Percentiles rank a stretch among this genome's conserved stretches.
Evolutionary conservation across 2,797 vertebrate species (phyloP).

Genomic region (Cyclopterus lumpus): DNA sequence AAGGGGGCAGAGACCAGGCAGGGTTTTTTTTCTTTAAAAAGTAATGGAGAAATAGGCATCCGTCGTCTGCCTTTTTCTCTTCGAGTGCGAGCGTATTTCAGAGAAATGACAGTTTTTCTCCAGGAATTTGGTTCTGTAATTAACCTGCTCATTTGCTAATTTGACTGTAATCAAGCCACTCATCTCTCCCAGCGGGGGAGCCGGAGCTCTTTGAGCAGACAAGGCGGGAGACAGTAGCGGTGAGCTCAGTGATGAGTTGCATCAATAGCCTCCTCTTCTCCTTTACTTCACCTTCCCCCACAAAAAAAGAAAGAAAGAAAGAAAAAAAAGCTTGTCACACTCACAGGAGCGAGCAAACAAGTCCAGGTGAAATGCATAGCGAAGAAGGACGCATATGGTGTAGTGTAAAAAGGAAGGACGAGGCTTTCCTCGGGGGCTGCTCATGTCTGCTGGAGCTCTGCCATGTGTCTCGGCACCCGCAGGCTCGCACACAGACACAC

Average conservation of each 20-base stretch:
- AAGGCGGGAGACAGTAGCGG: constrained; percentile 70
- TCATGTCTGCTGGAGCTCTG: constrained; percentile 52
- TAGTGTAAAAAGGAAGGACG: constrained; percentile 45
- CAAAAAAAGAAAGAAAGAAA: background rate
- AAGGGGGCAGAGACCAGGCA: constrained; percentile 59
- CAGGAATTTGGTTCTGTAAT: constrained; percentile 79
- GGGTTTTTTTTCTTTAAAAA: constrained; percentile 51
- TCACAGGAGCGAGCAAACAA: constrained; percentile 51
- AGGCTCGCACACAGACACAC: constrained; percentile 13
- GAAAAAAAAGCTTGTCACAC: background rate
- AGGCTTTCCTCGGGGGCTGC: constrained; percentile 60
- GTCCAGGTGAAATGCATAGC: constrained; percentile 40
- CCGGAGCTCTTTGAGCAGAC: constrained; percentile 68
- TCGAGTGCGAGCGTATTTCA: constrained; percentile 63
- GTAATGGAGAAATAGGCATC: constrained; percentile 39
- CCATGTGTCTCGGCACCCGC: constrained; percentile 53
- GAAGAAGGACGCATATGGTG: constrained; percentile 52
- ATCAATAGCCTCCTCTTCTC: constrained; percentile 67
- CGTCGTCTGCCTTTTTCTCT: constrained; percentile 37
- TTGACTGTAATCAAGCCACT: constrained; percentile 84
- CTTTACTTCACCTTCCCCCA: constrained; percentile 68
- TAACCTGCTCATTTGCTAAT: constrained; percentile 85
- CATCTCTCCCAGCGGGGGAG: constrained; percentile 79
- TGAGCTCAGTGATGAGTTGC: constrained; percentile 69
- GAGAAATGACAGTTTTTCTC: constrained; percentile 76